Evolutionary conservation across 2,888 invertebrate genomes (phyloP).

Genomic region (Harpalus rufipes): DNA sequence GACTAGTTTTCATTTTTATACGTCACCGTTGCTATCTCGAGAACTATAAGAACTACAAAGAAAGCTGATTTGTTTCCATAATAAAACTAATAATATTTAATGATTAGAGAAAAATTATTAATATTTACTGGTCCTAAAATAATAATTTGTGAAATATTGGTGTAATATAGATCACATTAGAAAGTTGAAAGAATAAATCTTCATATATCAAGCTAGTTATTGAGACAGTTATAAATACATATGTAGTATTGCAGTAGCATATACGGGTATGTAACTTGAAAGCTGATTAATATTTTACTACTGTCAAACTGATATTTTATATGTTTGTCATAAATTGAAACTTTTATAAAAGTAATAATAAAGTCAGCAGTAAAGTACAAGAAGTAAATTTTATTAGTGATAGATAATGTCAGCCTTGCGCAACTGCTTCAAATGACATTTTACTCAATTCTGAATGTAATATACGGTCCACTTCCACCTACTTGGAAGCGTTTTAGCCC

Average conservation of each 20-base stretch:
- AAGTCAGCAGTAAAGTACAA: slow-evolving; percentile 51
- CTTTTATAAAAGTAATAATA: slow-evolving; percentile 52
- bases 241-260: neutral
- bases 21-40: too few species aligned
- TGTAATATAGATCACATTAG: neutral
- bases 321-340: slow-evolving; percentile 53
- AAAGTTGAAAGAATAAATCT: neutral
- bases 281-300: slow-evolving; percentile 42
- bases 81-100: too few species aligned
- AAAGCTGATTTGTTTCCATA: too few species aligned
- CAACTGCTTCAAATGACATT: slow-evolving; percentile 23
- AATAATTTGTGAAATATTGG: too few species aligned
- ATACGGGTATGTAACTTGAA: neutral
- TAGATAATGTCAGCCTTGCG: slow-evolving; percentile 19
- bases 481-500: slow-evolving; percentile 13
- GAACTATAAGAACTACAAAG: too few species aligned
- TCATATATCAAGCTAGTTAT: neutral
- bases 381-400: slow-evolving; percentile 33
- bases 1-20: too few species aligned
- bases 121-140: too few species aligned
- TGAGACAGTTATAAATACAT: neutral
- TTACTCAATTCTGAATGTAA: slow-evolving; percentile 37
- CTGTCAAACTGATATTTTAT: slow-evolving; percentile 47
- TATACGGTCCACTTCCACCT: slow-evolving; percentile 24
- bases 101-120: too few species aligned